Evolutionary conservation across 2,888 invertebrate species (phyloP).

Genomic region (Drosophila maculinotata): DNA sequence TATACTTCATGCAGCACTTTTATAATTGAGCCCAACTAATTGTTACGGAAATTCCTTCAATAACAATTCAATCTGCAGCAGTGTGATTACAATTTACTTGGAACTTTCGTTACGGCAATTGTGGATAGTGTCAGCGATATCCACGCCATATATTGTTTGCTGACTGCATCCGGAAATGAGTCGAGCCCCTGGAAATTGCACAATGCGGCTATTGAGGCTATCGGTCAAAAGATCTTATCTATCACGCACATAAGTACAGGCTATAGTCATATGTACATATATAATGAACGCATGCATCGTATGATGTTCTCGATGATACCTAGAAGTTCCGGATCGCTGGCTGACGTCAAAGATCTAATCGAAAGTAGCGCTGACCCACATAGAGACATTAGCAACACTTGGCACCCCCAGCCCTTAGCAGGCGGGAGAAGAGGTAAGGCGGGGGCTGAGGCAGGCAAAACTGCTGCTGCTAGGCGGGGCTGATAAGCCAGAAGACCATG

Average conservation of each 20-base stretch:
- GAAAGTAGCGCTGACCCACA: constrained; percentile 66
- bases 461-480: neutral
- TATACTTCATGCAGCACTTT: neutral
- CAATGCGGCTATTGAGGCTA: constrained; percentile 15
- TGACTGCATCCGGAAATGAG: constrained; percentile 61
- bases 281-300: constrained; percentile 51
- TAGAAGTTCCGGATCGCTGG: constrained; percentile 56
- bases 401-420: constrained; percentile 20
- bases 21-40: neutral
- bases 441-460: constrained; percentile 40
- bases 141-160: neutral
- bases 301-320: constrained; percentile 48
- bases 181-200: constrained; percentile 63
- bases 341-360: constrained; percentile 73
- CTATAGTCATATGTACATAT: neutral
- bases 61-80: constrained; percentile 2
- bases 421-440: constrained; percentile 4
- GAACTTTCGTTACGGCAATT: constrained; percentile 9
- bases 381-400: constrained; percentile 34
- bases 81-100: constrained; percentile 7
- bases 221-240: constrained; percentile 53
- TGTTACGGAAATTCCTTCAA: constrained; percentile 15
- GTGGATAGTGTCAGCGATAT: constrained; percentile 14
- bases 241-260: neutral
- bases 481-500: constrained; percentile 50